Conservation (phyloP, 1,140 invertebrate species). For the Vanessa tameamea region DNA sequence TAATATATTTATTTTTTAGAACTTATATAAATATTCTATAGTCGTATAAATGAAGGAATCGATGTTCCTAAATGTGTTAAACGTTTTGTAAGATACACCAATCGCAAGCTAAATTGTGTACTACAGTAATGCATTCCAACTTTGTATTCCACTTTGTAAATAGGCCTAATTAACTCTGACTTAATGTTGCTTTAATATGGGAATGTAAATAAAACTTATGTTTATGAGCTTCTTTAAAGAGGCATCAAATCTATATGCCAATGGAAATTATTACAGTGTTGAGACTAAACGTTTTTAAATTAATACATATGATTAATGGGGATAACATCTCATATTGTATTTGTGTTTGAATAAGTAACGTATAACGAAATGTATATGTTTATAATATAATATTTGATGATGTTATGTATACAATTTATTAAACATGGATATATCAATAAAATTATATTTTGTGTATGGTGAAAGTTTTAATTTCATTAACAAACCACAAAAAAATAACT, state of each 20-base stretch:
- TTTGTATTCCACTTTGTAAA: conserved; percentile 78
- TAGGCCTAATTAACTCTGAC: conserved; percentile 76
- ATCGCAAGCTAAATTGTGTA: conserved; percentile 65
- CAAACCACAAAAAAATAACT: conserved; percentile 24
- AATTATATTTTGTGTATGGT: conserved; percentile 82
- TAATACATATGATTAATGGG: conserved; percentile 70
- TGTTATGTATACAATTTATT: conserved; percentile 81
- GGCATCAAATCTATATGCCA: conserved; percentile 55
- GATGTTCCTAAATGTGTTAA: conserved; percentile 74
- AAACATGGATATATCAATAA: conserved; percentile 82
- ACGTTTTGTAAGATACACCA: conserved; percentile 64
- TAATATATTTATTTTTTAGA: conserved; percentile 77
- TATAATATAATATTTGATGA: conserved; percentile 81
- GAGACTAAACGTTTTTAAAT: conserved; percentile 69
- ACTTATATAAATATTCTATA: conserved; percentile 65
- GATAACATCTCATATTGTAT: conserved; percentile 81
- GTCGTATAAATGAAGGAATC: conserved; percentile 62
- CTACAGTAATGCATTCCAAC: conserved; percentile 77
- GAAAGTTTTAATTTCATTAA: conserved; percentile 70
- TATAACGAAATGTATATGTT: conserved; percentile 81
- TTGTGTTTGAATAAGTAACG: conserved; percentile 78
- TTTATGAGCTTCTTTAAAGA: conserved; percentile 56
- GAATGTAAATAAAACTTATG: conserved; percentile 72
- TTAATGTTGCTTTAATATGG: conserved; percentile 72
- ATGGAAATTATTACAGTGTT: conserved; percentile 65